phyloP scores from a whole-genome alignment of 2,113 vertebrate species.

The Tyrannus savana region DNA sequence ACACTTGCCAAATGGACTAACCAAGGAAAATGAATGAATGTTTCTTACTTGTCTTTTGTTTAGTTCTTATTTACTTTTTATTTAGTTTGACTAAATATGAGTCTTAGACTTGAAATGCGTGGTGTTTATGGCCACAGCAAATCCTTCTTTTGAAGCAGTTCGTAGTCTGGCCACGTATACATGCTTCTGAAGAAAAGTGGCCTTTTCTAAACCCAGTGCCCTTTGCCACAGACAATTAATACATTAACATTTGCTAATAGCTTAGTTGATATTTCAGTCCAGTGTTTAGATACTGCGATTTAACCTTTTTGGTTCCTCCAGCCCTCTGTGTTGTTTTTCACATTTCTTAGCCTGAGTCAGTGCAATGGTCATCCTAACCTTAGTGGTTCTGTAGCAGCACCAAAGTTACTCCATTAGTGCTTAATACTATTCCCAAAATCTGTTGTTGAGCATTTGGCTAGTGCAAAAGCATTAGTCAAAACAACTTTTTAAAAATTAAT shows the following conservation, averaged over 20 bases:
- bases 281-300: neutral
- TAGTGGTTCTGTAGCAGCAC: neutral
- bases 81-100: slow-evolving; percentile 7
- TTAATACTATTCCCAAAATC: neutral
- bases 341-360: neutral
- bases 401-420: neutral
- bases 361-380: neutral
- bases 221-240: slow-evolving; percentile 4
- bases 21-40: neutral
- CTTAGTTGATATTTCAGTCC: slow-evolving; percentile 28
- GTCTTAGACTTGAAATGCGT: neutral
- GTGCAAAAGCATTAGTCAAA: neutral
- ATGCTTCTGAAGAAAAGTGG: slow-evolving; percentile 19
- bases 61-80: neutral
- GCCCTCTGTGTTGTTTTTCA: neutral
- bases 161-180: neutral
- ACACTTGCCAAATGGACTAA: neutral
- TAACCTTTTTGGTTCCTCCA: neutral
- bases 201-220: neutral
- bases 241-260: slow-evolving; percentile 46
- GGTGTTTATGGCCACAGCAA: neutral
- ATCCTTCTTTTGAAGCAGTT: slow-evolving; percentile 14
- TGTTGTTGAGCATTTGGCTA: neutral
- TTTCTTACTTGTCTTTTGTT: neutral
- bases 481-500: neutral